Evolutionary conservation across 1,140 invertebrate genomes (phyloP).

Genomic region (Eupristina koningsbergeri): DNA sequence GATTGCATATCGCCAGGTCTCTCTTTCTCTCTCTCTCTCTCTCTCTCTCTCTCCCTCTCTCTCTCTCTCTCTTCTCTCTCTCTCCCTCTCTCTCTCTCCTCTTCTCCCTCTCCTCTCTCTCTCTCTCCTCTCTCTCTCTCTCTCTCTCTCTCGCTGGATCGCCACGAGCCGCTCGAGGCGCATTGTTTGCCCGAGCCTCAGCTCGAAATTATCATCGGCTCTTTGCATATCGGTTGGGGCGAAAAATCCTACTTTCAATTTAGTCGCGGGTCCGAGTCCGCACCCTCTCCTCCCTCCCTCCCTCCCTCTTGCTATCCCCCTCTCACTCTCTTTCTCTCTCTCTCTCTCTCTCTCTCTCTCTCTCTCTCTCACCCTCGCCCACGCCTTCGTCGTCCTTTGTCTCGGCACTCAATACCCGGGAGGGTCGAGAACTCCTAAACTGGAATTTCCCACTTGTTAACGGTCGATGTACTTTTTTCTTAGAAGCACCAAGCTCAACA

Average conservation of each 20-base stretch:
- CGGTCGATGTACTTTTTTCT: not conserved
- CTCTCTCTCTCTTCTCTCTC: too few species aligned
- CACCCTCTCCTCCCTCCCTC: too few species aligned
- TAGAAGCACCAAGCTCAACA: too few species aligned
- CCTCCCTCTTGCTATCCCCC: too few species aligned
- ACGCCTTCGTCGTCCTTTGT: not conserved
- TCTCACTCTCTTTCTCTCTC: not conserved
- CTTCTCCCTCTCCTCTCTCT: too few species aligned
- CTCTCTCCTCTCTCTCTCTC: too few species aligned
- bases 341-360: not conserved
- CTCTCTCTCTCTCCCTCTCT: too few species aligned
- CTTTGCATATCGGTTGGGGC: conserved; percentile 23
- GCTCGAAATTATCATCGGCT: not conserved
- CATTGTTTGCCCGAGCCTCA: not conserved
- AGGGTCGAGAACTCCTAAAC: not conserved
- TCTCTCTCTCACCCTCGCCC: not conserved
- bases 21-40: too few species aligned
- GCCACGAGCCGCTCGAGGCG: not conserved
- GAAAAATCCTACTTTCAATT: conserved; percentile 42
- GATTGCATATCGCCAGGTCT: conserved; percentile 3
- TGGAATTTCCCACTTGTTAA: too few species aligned
- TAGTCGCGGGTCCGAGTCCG: not conserved
- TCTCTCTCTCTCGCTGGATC: too few species aligned
- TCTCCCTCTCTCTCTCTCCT: too few species aligned
- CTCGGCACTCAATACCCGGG: too few species aligned